Evolutionary conservation across 2,797 vertebrate species (phyloP), one percentile per base, ranked within the genome.

Genomic region (Rallus crepitans): DNA sequence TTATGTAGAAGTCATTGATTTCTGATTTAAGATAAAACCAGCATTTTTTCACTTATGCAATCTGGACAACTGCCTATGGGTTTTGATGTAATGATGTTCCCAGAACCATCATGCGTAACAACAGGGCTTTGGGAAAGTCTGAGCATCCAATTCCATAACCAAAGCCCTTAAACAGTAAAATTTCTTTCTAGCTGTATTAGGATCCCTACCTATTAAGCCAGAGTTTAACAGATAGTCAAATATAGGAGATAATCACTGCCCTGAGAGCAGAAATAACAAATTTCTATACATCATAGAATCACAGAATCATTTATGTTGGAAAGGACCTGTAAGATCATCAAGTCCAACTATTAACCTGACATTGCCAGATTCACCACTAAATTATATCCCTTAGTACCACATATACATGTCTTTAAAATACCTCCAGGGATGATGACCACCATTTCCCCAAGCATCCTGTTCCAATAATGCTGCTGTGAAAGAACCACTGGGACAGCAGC

Each of bases 11-110:
- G 15, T 28, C 6, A n/a, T n/a, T 82, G 63, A 79, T 55, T 83
- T 79, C 31, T 75, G 45, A 79, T 30, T 79, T 42, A 53, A 17
- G 28, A 19, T 65, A 68, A 82, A 93, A 53, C 4, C 19, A 39
- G 27, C 8, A 28, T 15, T 3, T 42, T 5, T 47, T 92, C 42
- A 31, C 3, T 11, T 56, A 35, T 0, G 1, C 39, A 69, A 72
- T 37, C 17, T 68, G 69, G 15, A 65, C 31, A 87, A 8, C 23
- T 33, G 40, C 25, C 14, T 31, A 28, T 0, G 0, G 13, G 56
- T 61, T 79, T 57, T 87, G 45, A 31, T 47, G 9, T 24, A 69
- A 33, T 21, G 12, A n/a, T 61, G 5, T 68, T 79, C 12, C 42
- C n/a, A 77, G 33, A 65, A 72, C 6, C 11, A 33, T 42, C 16